Percentiles rank a stretch among this genome's conserved stretches.
phyloP scores from a whole-genome alignment of 2,797 vertebrate genomes.

The Chrysocyon brachyurus region DNA sequence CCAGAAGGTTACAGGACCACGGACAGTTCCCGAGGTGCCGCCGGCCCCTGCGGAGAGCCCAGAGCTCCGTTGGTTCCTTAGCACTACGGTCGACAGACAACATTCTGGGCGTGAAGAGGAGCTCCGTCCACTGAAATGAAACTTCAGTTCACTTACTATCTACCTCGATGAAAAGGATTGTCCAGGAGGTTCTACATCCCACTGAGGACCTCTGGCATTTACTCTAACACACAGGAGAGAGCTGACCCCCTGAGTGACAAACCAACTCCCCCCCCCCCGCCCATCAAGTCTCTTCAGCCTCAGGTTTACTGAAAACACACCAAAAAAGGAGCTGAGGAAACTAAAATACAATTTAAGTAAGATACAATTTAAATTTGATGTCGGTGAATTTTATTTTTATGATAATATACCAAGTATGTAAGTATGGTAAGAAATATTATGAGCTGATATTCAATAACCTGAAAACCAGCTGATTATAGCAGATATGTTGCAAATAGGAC shows the following conservation, averaged over 20 bases:
- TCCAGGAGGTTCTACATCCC: neutral
- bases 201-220: neutral
- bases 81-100: neutral
- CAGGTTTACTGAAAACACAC: neutral
- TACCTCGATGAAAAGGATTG: neutral
- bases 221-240: neutral
- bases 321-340: neutral
- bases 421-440: neutral
- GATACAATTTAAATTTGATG: neutral
- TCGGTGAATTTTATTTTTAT: neutral
- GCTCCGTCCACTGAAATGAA: neutral
- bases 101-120: neutral
- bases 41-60: neutral
- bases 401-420: neutral
- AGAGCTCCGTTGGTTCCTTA: neutral
- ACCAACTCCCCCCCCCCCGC: neutral
- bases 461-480: neutral
- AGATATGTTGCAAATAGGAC: neutral
- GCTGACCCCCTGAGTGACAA: neutral
- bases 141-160: neutral
- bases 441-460: neutral
- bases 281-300: neutral
- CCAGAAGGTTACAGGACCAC: conserved; percentile 36
- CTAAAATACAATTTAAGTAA: neutral
- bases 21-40: conserved; percentile 42